Evolutionary conservation across 2,888 invertebrate genomes (phyloP), one percentile per base, ranked within the genome.

Genomic region (Lepidocyrtinus sp.): DNA sequence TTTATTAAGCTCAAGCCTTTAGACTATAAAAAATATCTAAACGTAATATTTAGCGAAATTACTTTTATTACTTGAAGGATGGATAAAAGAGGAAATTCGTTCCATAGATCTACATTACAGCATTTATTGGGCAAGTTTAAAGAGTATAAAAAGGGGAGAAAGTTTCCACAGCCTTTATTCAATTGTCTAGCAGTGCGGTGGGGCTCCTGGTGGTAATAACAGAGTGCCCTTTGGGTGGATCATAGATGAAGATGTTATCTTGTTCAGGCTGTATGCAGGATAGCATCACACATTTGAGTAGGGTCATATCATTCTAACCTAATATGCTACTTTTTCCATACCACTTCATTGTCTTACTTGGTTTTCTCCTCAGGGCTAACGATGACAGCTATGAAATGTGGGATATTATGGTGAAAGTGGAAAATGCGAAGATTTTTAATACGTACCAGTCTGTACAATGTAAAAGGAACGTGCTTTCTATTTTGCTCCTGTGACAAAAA

Each of bases 21-120:
- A n/a, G 55, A 55, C 55, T 55, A 55, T 55, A 55, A 55, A 55
- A 36, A 55, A 55, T 55, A 55, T 55, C 55, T 55, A 55, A 55
- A 55, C 55, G 55, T 55, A 55, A 55, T 55, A 55, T 55, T 55
- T 55, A 55, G 55, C 7, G 55, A 55, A 55, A 55, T 12, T 15
- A 7, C 17, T 55, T 55, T 55, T 55, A 55, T 55, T 55, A 17
- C 55, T 7, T 55, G n/a, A 55, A 55, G 55, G 55, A 55, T 55
- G 17, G 55, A 55, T 55, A n/a, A n/a, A n/a, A n/a, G n/a, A n/a
- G 55, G 9, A n/a, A 55, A 9, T 55, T 12, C 55, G 9, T 55
- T n/a, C n/a, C n/a, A n/a, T n/a, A n/a, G n/a, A n/a, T n/a, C n/a
- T n/a, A n/a, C n/a, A n/a, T 55, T 55, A 55, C 55, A 12, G 9